Base-by-base conservation (phyloP, 2,888 invertebrate species). In the Microctonus brassicae region DNA sequence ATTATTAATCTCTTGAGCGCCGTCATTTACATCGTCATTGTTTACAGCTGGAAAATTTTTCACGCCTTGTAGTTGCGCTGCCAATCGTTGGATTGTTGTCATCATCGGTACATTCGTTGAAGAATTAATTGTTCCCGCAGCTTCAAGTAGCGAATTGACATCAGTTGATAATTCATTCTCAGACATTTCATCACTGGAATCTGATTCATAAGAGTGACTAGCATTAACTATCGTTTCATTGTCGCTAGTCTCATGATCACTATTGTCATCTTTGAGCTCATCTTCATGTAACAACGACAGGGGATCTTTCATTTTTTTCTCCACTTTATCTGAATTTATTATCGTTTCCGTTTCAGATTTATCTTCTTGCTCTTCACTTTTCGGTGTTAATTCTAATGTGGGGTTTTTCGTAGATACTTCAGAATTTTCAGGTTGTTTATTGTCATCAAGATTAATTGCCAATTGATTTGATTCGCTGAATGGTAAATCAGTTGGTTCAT, bases 61-160 rank as follows among this genome's bases (percentile, higher is more conserved):
- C 52, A 80, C 76, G 57, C 80, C 80, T 74, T 86, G 81, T 11
- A 87, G 73, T 22, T 86, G 85, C 5, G 88, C 88, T 1, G 86
- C 86, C 0, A 88, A 79, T 63, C 87, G 81, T 53, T 87, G 87
- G 57, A 87, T 87, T 2, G 87, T 87, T 22, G 84, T 85, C 70
- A 85, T 77, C 84, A 87, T 86, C 0, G 80, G 81, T 20, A 77
- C 84, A 34, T 83, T 84, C 0, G 82, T 79, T 0, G 83, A 77
- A 3, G 79, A 77, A 34, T 76, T 79, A 3, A 82, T 83, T 22
- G 70, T 83, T 10, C 79, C 80, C 0, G 84, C 83, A 69, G 83
- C 84, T 57, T 85, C 80, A 6, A 87, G 73, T 7, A 87, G 77
- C 53, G 78, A 82, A 53, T 81, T 82, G 0, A 87, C 85, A 67